These are phyloP conservation scores for Sinocyclocheilus anshuiensis DNA, from an alignment of 2,113 vertebrate genomes.

Conservation along the genomic window DNA sequence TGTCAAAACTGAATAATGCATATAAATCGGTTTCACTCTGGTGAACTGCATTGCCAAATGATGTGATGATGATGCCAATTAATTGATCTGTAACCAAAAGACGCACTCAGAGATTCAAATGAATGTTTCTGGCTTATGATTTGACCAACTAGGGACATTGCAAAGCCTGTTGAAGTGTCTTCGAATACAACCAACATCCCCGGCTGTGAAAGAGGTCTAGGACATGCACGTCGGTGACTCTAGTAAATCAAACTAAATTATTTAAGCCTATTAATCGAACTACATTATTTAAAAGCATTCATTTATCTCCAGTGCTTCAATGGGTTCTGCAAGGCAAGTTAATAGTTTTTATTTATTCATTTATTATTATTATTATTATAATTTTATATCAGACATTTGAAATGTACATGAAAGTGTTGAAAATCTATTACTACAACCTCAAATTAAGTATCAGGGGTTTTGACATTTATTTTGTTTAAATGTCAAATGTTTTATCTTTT, in stretches of 20 bases:
- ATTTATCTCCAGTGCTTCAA: neutral
- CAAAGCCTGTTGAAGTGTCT: neutral
- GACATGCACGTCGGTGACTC: neutral
- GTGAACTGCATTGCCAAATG: neutral
- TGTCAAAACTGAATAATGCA: neutral
- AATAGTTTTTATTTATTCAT: neutral
- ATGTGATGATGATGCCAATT: neutral
- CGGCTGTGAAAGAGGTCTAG: neutral
- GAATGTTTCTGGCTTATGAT: neutral
- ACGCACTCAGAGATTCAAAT: neutral
- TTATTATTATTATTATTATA: neutral
- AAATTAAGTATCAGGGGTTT: neutral
- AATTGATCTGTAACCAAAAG: neutral
- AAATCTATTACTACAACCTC: neutral
- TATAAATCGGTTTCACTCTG: neutral
- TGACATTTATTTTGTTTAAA: conserved; percentile 7
- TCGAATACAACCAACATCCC: neutral
- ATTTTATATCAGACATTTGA: neutral
- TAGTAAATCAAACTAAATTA: neutral
- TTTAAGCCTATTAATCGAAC: conserved; percentile 6
- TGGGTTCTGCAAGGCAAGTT: neutral
- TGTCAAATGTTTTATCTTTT: neutral
- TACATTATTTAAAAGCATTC: neutral
- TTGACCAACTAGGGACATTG: neutral
- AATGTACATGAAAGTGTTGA: neutral